Conservation (phyloP, 2,888 invertebrate genomes). For the Thereva unica region DNA sequence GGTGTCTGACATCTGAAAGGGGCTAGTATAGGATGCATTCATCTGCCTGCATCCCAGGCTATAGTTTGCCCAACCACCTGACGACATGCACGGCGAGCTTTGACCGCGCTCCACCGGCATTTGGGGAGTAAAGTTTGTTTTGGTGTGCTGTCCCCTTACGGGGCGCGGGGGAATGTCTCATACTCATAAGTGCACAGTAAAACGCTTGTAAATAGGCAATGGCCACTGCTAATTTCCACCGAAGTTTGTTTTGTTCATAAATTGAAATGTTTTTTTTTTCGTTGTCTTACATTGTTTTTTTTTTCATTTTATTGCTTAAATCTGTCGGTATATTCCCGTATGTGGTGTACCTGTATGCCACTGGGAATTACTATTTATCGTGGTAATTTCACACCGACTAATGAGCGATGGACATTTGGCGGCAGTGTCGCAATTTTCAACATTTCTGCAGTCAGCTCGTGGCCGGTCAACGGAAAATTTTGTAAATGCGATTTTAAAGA, state of each 20-base stretch:
- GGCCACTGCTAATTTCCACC: conserved; percentile 16
- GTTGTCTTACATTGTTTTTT: conserved; percentile 7
- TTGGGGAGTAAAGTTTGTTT: conserved; percentile 8
- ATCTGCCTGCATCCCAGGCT: conserved; percentile 18
- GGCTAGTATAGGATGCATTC: conserved; percentile 25
- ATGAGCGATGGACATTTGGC: too few relatives aligned
- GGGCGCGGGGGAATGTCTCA: not conserved
- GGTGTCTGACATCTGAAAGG: not conserved
- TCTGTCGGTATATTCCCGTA: too few relatives aligned
- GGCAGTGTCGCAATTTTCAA: too few relatives aligned
- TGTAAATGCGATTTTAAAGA: too few relatives aligned
- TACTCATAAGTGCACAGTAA: conserved; percentile 15
- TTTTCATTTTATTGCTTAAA: too few relatives aligned
- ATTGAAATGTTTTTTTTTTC: conserved; percentile 6
- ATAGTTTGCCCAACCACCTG: conserved; percentile 2
- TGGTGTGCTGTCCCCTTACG: not conserved
- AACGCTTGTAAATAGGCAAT: conserved; percentile 16
- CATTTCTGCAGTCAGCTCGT: too few relatives aligned
- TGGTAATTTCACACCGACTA: too few relatives aligned
- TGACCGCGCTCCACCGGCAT: conserved; percentile 10
- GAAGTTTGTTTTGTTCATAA: conserved; percentile 20
- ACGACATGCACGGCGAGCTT: conserved; percentile 8
- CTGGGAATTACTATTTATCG: too few relatives aligned
- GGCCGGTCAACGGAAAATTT: too few relatives aligned
- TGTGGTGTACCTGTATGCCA: too few relatives aligned